Conservation (phyloP, 2,888 invertebrate genomes). For the Polylopha cassiicola region DNA sequence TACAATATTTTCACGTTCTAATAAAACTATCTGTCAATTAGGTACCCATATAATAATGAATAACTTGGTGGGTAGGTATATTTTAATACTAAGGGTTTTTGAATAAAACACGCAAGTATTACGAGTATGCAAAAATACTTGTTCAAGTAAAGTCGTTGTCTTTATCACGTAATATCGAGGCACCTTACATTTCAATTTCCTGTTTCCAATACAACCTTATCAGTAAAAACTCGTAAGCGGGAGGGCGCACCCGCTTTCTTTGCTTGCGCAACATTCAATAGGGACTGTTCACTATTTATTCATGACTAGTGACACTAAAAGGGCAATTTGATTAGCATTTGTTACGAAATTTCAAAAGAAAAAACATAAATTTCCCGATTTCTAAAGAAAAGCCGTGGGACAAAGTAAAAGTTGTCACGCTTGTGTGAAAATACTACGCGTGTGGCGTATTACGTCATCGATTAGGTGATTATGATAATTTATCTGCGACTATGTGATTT, state of each 20-base stretch:
- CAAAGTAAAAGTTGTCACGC: conserved; percentile 10
- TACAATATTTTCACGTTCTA: too few species aligned
- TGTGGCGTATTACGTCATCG: conserved; percentile 12
- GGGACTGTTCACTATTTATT: too few species aligned
- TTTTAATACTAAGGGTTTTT: too few species aligned
- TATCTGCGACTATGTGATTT: conserved; percentile 10
- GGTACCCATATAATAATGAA: too few species aligned
- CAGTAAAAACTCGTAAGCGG: conserved; percentile 19
- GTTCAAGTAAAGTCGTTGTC: too few species aligned
- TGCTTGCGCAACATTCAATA: conserved; percentile 15
- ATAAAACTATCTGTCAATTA: too few species aligned
- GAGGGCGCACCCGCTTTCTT: conserved; percentile 17
- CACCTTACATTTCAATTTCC: conserved; percentile 9
- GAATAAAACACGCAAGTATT: too few species aligned
- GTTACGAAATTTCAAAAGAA: conserved; percentile 4
- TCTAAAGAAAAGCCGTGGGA: conserved; percentile 12
- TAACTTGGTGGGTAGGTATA: too few species aligned
- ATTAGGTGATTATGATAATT: conserved; percentile 10
- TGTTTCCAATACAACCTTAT: conserved; percentile 6
- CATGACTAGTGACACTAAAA: conserved; percentile 9
- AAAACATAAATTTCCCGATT: conserved; percentile 19
- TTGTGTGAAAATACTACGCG: not conserved
- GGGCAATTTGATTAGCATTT: conserved; percentile 8
- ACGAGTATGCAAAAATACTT: too few species aligned
- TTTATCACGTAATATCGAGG: conserved; percentile 4